Conservation (phyloP, 2,797 vertebrate genomes). For the Oceanodroma leucorhoa region DNA sequence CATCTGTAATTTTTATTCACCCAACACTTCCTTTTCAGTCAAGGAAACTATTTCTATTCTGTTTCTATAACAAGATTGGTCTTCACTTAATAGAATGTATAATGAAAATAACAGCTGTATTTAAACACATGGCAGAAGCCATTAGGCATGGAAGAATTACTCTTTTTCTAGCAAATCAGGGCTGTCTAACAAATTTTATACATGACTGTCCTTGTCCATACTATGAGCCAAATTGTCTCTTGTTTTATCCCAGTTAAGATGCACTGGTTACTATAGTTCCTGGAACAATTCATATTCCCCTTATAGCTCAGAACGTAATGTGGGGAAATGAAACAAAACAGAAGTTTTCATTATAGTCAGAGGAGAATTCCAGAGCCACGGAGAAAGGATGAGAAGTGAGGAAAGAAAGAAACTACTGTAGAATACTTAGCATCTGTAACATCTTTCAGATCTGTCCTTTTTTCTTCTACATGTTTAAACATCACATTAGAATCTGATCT, state of each 20-base stretch:
- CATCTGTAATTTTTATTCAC: background rate
- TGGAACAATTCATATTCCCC: background rate
- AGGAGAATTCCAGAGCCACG: background rate
- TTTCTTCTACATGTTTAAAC: background rate
- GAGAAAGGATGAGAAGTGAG: background rate
- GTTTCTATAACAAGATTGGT: background rate
- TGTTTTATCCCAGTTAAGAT: conserved; percentile 13
- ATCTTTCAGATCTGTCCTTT: background rate
- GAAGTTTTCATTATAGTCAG: background rate
- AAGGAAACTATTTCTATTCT: conserved; percentile 12
- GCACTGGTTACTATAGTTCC: background rate
- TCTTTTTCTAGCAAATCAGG: conserved; percentile 6
- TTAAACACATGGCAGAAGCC: conserved; percentile 36
- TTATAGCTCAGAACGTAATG: background rate
- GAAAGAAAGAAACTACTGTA: background rate
- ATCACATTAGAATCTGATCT: background rate
- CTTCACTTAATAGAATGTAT: background rate
- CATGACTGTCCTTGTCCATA: background rate
- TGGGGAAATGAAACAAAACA: background rate
- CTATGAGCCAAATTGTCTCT: background rate
- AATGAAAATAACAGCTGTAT: conserved; percentile 38
- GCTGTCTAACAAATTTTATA: conserved; percentile 43
- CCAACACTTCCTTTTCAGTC: background rate
- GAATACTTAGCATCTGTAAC: background rate
- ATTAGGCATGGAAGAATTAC: conserved; percentile 20